Evolutionary conservation across 2,113 vertebrate genomes (phyloP), one percentile per base, ranked within the genome.

Genomic region (Rhagologus leucostigma): DNA sequence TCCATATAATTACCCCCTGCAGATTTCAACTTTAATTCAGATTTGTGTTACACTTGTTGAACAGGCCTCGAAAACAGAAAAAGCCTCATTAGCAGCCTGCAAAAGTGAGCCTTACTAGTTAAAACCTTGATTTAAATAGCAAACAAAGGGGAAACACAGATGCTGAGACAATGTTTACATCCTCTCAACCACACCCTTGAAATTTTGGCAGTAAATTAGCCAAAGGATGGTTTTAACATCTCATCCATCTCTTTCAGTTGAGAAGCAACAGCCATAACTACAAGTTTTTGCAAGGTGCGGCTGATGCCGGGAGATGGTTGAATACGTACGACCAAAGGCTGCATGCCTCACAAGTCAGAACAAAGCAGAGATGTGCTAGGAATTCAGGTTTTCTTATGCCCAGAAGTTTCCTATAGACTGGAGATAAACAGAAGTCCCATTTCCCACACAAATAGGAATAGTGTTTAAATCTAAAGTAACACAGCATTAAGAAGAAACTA

Each of bases 331-430:
- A 87, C 83, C 92, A 85, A 90, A 92, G 94, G 88, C 90, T 92
- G 89, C 69, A 79, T 90, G 83, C 60, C 91, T 94, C 52, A 3
- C 94, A 96, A 96, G 97, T 96, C 82, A 87, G 89, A 91, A 96
- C 93, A 94, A 94, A 94, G 87, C 62, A 70, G 33, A 69, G 69
- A 79, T 46, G 83, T 91, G 80, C 59, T 46, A 89, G 62, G 81
- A 95, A 91, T 91, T 91, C 69, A 60, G 53, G 63, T 90, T 90
- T 86, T 94, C 67, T 89, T 96, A 90, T 73, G 64, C 59, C 63
- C 67, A 91, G 60, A 76, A 91, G 77, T 91, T 96, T 91, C 84
- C 80, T 83, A 59, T 16, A 76, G 50, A 46, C 75, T 59, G 63
- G 39, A 87, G 80, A 73, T 68, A 95, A 92, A 75, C 81, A 39